A percentile compares a stretch with the other conserved stretches of the same genome.
Conservation (phyloP, 2,888 invertebrate species). For the Calameuta idolon region DNA sequence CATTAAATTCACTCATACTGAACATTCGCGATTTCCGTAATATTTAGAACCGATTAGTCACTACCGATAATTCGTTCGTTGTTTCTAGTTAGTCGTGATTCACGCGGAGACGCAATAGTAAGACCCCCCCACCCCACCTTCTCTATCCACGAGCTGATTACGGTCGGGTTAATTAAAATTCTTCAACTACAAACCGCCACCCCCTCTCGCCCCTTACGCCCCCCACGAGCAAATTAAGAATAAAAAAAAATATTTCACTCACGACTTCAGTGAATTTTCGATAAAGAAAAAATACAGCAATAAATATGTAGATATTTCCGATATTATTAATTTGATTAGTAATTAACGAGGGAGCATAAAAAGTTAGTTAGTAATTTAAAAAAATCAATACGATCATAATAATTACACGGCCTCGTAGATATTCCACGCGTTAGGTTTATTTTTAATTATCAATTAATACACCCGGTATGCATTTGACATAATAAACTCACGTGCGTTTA, state of each 20-base stretch:
- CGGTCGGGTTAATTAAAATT: background rate
- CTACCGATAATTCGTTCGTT: conserved; percentile 20
- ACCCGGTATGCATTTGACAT: background rate
- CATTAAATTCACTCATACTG: background rate
- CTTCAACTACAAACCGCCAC: background rate
- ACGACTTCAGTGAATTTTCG: background rate
- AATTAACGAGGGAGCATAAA: no score
- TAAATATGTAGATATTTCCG: no score
- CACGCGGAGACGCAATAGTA: conserved; percentile 33
- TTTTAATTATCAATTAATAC: no score
- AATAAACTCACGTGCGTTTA: background rate
- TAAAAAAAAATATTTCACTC: background rate
- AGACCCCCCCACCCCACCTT: background rate
- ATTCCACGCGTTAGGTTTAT: no score
- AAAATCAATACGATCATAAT: no score
- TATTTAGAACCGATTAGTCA: background rate
- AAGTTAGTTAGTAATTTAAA: no score
- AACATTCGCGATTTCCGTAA: background rate
- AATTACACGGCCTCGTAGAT: no score
- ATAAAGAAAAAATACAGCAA: no score
- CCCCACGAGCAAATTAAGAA: background rate
- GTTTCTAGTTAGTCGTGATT: conserved; percentile 44
- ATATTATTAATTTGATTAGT: no score
- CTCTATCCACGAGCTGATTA: background rate
- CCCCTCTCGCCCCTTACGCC: background rate